Conservation (phyloP, 2,888 invertebrate genomes). For the Scaptomyza polygonia region DNA sequence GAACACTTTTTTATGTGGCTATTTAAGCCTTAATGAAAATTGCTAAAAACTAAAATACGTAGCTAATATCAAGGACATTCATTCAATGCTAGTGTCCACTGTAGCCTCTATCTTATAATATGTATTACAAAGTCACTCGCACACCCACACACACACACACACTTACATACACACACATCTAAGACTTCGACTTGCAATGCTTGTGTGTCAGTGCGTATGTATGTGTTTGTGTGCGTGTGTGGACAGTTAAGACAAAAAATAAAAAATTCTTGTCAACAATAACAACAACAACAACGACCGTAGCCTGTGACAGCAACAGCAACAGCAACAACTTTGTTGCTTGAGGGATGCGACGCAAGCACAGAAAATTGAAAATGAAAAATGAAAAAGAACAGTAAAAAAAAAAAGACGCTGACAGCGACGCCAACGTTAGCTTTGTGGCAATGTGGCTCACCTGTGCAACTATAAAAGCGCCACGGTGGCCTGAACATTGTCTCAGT, state of each 20-base stretch:
- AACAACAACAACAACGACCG: slow-evolving; percentile 17
- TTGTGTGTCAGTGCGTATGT: slow-evolving; percentile 1
- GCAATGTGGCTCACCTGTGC: slow-evolving; percentile 33
- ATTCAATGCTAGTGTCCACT: not conserved
- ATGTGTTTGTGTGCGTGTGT: slow-evolving; percentile 7
- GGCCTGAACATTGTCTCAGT: slow-evolving; percentile 73
- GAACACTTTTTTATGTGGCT: no score
- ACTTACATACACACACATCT: slow-evolving; percentile 45
- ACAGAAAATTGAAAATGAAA: not conserved
- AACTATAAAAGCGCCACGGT: slow-evolving; percentile 73
- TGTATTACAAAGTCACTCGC: slow-evolving; percentile 53
- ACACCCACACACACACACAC: slow-evolving; percentile 41
- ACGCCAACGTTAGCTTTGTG: slow-evolving; percentile 1
- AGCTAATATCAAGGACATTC: not conserved
- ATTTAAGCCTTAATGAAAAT: no score
- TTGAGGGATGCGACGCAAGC: slow-evolving; percentile 45
- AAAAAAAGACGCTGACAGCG: not conserved
- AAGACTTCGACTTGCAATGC: slow-evolving; percentile 57
- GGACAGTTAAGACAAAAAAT: slow-evolving; percentile 35
- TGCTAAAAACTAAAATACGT: no score
- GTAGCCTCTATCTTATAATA: slow-evolving; percentile 60
- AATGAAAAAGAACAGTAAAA: not conserved
- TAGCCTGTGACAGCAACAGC: slow-evolving; percentile 15
- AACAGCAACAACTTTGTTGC: slow-evolving; percentile 14
- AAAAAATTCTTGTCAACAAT: no score